phyloP scores from a whole-genome alignment of 2,888 invertebrate genomes.

The Micoletzkya japonica region DNA sequence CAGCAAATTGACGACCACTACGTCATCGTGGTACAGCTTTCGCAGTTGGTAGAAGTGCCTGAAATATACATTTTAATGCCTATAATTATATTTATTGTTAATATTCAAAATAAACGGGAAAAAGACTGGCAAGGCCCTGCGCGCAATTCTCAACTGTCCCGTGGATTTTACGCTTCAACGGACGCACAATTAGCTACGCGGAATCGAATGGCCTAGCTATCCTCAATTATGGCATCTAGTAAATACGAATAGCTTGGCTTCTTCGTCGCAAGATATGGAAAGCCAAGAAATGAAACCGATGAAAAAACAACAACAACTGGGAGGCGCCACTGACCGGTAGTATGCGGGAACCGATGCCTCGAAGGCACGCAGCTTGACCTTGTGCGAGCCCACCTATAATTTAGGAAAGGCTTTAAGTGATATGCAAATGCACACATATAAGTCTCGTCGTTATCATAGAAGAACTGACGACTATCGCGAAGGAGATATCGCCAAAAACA shows the following conservation, averaged over 20 bases:
- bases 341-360: constrained; percentile 91
- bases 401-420: too few species aligned
- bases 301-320: too few species aligned
- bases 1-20: constrained; percentile 89
- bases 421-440: too few species aligned
- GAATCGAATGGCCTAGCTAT: too few species aligned
- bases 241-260: too few species aligned
- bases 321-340: constrained; percentile 70
- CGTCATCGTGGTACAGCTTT: constrained; percentile 85
- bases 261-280: too few species aligned
- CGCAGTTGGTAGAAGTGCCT: constrained; percentile 70
- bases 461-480: too few species aligned
- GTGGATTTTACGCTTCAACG: background rate
- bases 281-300: too few species aligned
- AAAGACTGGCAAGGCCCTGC: too few species aligned
- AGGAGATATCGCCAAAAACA: too few species aligned
- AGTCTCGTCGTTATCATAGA: too few species aligned
- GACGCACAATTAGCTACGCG: background rate
- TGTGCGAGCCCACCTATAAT: constrained; percentile 85
- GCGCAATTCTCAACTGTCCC: background rate
- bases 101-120: constrained; percentile 9
- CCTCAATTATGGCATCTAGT: too few species aligned
- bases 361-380: constrained; percentile 90
- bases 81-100: background rate
- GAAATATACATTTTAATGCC: constrained; percentile 23